Evolutionary conservation across 2,888 invertebrate genomes (phyloP).

Genomic region (Tachina fera): DNA sequence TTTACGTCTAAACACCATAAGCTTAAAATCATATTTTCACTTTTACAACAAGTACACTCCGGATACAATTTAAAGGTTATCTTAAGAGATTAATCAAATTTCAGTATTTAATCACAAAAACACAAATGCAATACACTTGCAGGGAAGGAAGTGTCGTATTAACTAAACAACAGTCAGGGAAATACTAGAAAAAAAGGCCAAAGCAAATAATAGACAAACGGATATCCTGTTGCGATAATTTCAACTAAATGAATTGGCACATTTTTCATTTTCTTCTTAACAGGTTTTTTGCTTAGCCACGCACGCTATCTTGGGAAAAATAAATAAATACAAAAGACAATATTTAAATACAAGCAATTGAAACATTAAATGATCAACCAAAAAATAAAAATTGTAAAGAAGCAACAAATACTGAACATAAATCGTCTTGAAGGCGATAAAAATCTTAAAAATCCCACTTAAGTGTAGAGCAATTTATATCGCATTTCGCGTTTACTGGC

Average conservation of each 20-base stretch:
- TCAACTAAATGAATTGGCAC: constrained; percentile 82
- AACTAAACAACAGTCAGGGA: constrained; percentile 42
- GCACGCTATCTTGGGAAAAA: constrained; percentile 35
- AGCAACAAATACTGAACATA: constrained; percentile 63
- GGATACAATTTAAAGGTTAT: constrained; percentile 76
- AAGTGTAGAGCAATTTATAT: constrained; percentile 82
- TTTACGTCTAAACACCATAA: constrained; percentile 74
- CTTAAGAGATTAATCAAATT: constrained; percentile 80
- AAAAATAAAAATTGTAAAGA: constrained; percentile 41
- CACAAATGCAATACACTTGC: constrained; percentile 31
- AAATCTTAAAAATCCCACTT: constrained; percentile 82
- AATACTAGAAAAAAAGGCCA: constrained; percentile 31
- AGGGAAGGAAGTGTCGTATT: constrained; percentile 64
- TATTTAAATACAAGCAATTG: constrained; percentile 64
- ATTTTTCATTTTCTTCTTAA: constrained; percentile 79
- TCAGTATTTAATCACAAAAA: constrained; percentile 53
- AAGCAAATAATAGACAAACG: constrained; percentile 63
- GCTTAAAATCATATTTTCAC: constrained; percentile 62
- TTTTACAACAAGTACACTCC: constrained; percentile 21
- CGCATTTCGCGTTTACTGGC: constrained; percentile 72
- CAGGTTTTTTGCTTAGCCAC: constrained; percentile 36
- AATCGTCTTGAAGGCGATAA: constrained; percentile 76
- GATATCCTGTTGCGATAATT: constrained; percentile 78
- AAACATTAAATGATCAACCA: constrained; percentile 70
- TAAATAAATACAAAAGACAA: constrained; percentile 2